These are phyloP conservation scores for Chydorus sphaericus DNA, from an alignment of 2,888 invertebrate genomes.

Conservation along the genomic window DNA sequence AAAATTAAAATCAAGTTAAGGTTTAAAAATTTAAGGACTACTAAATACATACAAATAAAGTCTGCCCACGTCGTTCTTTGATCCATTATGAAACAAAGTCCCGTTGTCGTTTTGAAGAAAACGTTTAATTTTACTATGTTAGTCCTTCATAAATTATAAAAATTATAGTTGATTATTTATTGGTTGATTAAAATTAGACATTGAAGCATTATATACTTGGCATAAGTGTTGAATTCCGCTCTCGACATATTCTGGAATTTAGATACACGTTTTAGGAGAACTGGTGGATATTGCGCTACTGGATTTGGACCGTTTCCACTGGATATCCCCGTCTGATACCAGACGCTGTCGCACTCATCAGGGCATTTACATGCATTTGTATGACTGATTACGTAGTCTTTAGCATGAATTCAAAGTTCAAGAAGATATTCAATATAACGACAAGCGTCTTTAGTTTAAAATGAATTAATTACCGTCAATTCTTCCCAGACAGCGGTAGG, in stretches of 20 bases:
- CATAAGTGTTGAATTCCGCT: background rate
- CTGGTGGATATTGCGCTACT: background rate
- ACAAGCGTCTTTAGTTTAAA: too few relatives aligned
- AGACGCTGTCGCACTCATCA: background rate
- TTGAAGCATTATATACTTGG: background rate
- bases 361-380: background rate
- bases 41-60: conserved; percentile 12
- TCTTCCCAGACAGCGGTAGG: background rate
- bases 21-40: too few relatives aligned
- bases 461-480: background rate
- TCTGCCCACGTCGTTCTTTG: background rate
- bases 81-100: conserved; percentile 2
- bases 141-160: too few relatives aligned
- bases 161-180: too few relatives aligned
- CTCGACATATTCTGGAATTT: background rate
- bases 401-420: too few relatives aligned
- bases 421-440: too few relatives aligned
- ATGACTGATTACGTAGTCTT: too few relatives aligned
- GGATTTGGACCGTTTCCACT: conserved; percentile 1
- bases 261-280: background rate
- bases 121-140: conserved; percentile 9
- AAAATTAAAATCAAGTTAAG: too few relatives aligned
- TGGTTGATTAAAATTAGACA: too few relatives aligned
- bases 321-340: background rate
- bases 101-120: conserved; percentile 1